Conservation (phyloP, 2,888 invertebrate genomes). For the Noctuana brunneofusca region DNA sequence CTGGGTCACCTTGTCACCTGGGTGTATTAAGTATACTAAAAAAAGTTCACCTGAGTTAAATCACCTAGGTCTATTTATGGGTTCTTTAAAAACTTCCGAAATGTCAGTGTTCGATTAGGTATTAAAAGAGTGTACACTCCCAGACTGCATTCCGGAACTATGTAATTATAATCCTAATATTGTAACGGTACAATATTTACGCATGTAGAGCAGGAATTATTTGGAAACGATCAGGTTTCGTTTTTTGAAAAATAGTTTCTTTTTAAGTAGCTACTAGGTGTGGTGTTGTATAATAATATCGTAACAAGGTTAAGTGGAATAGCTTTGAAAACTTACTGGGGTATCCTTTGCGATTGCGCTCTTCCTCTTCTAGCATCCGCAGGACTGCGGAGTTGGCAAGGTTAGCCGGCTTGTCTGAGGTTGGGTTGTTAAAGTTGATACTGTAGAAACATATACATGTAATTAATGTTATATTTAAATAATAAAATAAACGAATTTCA, state of each 20-base stretch:
- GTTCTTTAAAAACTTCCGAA: too few species aligned
- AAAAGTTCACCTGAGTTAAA: too few species aligned
- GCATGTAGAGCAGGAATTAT: not conserved
- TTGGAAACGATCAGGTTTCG: too few species aligned
- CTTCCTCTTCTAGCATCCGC: slow-evolving; percentile 93
- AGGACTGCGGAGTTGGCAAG: slow-evolving; percentile 93
- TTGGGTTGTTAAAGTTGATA: slow-evolving; percentile 89
- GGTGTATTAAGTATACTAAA: too few species aligned
- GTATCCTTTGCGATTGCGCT: slow-evolving; percentile 85
- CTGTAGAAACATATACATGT: slow-evolving; percentile 72
- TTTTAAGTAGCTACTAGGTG: too few species aligned
- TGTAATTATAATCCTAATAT: not conserved
- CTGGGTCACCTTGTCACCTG: too few species aligned
- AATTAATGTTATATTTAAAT: not conserved
- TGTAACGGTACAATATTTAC: not conserved
- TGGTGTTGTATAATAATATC: not conserved
- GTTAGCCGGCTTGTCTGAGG: slow-evolving; percentile 88
- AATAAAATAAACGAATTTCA: not conserved
- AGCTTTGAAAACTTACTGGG: slow-evolving; percentile 79
- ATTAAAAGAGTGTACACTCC: too few species aligned
- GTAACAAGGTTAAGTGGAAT: not conserved
- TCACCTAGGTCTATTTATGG: too few species aligned
- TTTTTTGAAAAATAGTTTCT: too few species aligned
- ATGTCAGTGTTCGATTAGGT: too few species aligned
- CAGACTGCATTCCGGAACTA: not conserved